phyloP scores from a whole-genome alignment of 2,797 vertebrate genomes.

The Fundulus diaphanus region DNA sequence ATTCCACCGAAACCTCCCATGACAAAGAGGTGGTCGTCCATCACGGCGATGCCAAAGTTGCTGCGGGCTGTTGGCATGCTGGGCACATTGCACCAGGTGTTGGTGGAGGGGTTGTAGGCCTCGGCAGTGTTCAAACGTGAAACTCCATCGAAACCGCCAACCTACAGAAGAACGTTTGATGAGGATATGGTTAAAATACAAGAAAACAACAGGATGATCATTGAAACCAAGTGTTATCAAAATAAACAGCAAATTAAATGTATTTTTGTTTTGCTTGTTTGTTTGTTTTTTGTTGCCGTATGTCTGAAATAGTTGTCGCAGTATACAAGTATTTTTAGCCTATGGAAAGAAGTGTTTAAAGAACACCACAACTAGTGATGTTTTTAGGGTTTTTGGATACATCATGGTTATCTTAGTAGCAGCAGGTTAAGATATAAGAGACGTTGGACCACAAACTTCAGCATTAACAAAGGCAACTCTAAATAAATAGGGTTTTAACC shows the following conservation, averaged over 20 bases:
- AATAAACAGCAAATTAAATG: neutral
- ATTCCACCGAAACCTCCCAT: constrained; percentile 66
- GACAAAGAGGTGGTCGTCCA: constrained; percentile 62
- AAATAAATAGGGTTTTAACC: too few species aligned
- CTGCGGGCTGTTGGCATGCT: constrained; percentile 84
- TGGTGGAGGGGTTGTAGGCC: constrained; percentile 75
- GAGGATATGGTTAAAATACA: too few species aligned
- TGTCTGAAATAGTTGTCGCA: neutral
- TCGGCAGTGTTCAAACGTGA: constrained; percentile 80
- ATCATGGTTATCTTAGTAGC: neutral
- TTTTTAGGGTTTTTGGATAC: neutral
- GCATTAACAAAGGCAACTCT: too few species aligned
- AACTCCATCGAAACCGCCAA: constrained; percentile 85
- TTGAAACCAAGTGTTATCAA: neutral
- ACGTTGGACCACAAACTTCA: too few species aligned
- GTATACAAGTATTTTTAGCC: neutral
- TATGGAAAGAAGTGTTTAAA: neutral
- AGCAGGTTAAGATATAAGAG: too few species aligned
- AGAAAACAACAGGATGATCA: neutral
- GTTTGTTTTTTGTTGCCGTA: neutral
- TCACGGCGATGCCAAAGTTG: constrained; percentile 87
- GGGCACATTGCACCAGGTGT: constrained; percentile 75
- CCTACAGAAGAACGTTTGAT: constrained; percentile 61
- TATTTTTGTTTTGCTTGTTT: too few species aligned
- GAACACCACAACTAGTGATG: neutral